These are phyloP conservation scores for Podocnemis expansa DNA, from an alignment of 2,113 vertebrate genomes.

Conservation along the genomic window DNA sequence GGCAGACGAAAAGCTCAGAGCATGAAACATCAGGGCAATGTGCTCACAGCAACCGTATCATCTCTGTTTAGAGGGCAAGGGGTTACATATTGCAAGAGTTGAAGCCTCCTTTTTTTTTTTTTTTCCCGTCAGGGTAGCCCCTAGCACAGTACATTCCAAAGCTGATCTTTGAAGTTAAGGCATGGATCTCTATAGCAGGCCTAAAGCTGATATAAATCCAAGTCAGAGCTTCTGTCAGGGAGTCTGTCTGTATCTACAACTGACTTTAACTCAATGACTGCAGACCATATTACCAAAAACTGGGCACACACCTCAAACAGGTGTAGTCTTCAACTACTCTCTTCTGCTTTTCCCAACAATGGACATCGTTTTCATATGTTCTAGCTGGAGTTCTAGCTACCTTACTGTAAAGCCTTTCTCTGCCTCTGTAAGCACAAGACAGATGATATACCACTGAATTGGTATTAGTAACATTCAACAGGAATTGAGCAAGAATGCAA, in stretches of 20 bases:
- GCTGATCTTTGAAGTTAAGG: neutral
- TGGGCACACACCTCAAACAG: neutral
- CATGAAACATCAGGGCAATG: fast-evolving
- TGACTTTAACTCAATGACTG: neutral
- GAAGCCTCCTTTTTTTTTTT: neutral
- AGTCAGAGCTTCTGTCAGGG: neutral
- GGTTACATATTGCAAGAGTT: neutral
- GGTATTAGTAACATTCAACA: too few species aligned
- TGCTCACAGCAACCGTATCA: neutral
- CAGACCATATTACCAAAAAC: neutral
- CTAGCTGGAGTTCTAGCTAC: too few species aligned
- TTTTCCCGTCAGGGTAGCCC: neutral
- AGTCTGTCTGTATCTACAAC: neutral
- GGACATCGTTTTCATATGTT: too few species aligned
- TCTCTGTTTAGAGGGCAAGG: fast-evolving
- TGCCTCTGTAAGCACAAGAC: too few species aligned
- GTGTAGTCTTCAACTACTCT: neutral
- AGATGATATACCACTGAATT: too few species aligned
- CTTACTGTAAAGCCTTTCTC: too few species aligned
- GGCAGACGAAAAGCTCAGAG: neutral
- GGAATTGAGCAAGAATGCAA: too few species aligned
- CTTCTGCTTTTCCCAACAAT: too few species aligned
- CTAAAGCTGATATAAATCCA: neutral
- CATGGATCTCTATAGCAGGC: neutral
- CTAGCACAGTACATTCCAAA: neutral